Evolutionary conservation across 1,140 invertebrate genomes (phyloP), one percentile per base, ranked within the genome.

Genomic region (Neotoxoptera formosana): DNA sequence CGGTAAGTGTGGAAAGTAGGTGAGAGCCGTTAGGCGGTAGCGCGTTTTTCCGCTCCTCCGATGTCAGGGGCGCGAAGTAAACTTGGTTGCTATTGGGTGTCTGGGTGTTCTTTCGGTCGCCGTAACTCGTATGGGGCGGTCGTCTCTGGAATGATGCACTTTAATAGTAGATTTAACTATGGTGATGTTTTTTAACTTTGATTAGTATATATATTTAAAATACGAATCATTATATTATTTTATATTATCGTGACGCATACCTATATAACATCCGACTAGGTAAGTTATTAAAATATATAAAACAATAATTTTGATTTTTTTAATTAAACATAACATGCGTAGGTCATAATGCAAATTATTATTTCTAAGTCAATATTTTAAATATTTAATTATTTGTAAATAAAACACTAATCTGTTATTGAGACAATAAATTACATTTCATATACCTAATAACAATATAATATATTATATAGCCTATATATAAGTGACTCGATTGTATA

Each of bases 141-240:
- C 89, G 89, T 90, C 89, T 53, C 34, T 53, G 89, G 25, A 36
- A 90, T 90, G 45, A 90, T 90, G 53, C 53, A 45, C 25, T 89
- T 25, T 36, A 53, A 51, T 9, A 34, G 45, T n/a, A 87, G 45
- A 47, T n/a, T 25, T 87, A 48, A 48, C 17, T 14, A 30, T 48
- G 25, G 20, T 45, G 23, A 23, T 25, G 83, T 3, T 25, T 84
- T 25, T 83, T 84, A 84, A 45, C 23, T 84, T 84, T 84, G 41
- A 84, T 84, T 84, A 84, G 25, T 60, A 81, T 83, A 23, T 84
- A 41, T 1, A 41, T 84, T 84, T 9, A 84, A 84, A 45, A 41
- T 21, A 2, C 9, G 1, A 41, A 84, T 25, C 23, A 76, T 76
- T 76, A 17, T 76, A 76, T 67, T 7, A 23, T 56, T 23, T 8